These are phyloP conservation scores for Syrmaticus mikado DNA, from an alignment of 2,113 vertebrate species.

Conservation along the genomic window DNA sequence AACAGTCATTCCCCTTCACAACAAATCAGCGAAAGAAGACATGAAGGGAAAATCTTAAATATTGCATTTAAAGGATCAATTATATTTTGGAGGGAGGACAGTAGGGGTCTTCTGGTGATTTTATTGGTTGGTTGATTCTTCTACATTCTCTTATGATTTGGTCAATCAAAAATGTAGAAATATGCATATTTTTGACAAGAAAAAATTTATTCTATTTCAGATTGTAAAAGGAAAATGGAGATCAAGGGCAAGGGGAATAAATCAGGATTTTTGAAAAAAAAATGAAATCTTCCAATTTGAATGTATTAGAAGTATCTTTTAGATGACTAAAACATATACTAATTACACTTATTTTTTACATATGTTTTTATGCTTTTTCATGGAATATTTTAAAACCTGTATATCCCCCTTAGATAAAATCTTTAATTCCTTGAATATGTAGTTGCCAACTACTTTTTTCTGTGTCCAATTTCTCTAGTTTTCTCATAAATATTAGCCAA, in stretches of 20 bases:
- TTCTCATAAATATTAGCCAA: not conserved
- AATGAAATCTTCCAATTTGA: not conserved
- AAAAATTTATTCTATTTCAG: not conserved
- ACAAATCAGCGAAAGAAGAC: not conserved
- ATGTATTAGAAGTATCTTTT: not conserved
- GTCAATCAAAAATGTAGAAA: not conserved
- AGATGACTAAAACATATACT: not conserved
- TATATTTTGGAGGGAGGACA: not conserved
- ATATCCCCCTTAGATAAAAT: not conserved
- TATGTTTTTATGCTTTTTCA: not conserved
- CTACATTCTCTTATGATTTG: not conserved
- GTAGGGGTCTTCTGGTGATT: too few relatives aligned
- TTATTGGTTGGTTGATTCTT: not conserved
- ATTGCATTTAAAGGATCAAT: not conserved
- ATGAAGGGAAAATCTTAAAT: not conserved
- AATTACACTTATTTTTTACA: not conserved
- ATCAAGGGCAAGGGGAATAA: rapidly evolving
- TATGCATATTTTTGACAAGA: not conserved
- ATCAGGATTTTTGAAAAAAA: rapidly evolving
- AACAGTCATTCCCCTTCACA: not conserved
- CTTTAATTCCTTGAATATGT: not conserved
- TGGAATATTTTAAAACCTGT: not conserved
- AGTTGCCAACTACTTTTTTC: not conserved
- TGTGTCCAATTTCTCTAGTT: not conserved
- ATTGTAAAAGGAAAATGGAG: not conserved